A percentile compares a stretch with the other conserved stretches of the same genome.
These are phyloP conservation scores for Formica exsecta DNA, from an alignment of 1,140 invertebrate genomes.

Conservation along the genomic window DNA sequence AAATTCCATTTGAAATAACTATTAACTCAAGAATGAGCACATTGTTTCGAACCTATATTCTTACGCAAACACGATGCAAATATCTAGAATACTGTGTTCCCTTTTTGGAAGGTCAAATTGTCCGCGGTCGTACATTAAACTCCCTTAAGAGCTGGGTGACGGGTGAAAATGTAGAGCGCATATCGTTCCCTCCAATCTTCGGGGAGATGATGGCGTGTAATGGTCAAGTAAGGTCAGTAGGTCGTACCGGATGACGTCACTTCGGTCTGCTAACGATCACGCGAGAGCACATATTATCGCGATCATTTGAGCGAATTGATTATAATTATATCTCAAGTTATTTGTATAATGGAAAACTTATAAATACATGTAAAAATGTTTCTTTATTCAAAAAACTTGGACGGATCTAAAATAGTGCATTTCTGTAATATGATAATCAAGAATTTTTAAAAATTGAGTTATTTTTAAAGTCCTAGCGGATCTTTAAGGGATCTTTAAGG, in stretches of 20 bases:
- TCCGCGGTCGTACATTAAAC: not conserved
- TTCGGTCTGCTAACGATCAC: slow-evolving; percentile 79
- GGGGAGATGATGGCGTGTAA: slow-evolving; percentile 43
- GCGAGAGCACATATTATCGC: slow-evolving; percentile 75
- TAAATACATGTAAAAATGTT: not conserved
- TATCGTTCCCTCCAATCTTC: slow-evolving; percentile 71
- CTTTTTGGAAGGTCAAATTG: not conserved
- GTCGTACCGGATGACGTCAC: slow-evolving; percentile 80
- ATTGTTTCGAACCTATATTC: not conserved
- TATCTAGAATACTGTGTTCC: not conserved
- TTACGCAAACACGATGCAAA: not conserved
- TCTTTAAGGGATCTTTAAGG: too few relatives aligned
- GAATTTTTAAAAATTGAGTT: too few relatives aligned
- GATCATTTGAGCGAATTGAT: slow-evolving; percentile 79
- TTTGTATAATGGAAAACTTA: slow-evolving; percentile 8
- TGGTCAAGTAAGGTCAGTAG: slow-evolving; percentile 85
- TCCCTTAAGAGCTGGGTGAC: slow-evolving; percentile 47
- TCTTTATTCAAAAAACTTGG: too few relatives aligned
- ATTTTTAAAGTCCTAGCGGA: too few relatives aligned
- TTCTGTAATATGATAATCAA: too few relatives aligned
- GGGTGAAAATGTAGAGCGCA: slow-evolving; percentile 53
- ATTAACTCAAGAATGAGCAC: not conserved
- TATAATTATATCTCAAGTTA: slow-evolving; percentile 65
- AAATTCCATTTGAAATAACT: not conserved
- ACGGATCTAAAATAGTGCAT: too few relatives aligned